Evolutionary conservation across 1,140 invertebrate genomes (phyloP).

Genomic region (Drosophila pallidifrons): DNA sequence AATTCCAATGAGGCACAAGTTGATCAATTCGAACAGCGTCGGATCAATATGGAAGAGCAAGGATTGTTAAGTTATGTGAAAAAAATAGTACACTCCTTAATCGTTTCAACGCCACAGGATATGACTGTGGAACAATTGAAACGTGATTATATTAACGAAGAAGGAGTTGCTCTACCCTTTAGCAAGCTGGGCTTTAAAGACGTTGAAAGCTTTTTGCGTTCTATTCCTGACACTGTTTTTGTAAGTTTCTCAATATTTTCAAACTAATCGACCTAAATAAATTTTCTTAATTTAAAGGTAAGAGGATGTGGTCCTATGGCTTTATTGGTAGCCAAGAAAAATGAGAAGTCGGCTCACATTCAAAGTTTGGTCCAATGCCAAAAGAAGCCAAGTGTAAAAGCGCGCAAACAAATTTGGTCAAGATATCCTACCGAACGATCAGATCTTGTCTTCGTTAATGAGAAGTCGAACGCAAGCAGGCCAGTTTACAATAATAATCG

Average conservation of each 20-base stretch:
- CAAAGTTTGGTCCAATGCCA: conserved; percentile 53
- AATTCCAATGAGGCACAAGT: too few species aligned
- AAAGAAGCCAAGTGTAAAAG: conserved; percentile 33
- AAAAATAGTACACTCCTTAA: conserved; percentile 64
- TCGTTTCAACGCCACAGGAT: conserved; percentile 57
- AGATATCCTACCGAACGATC: conserved; percentile 36
- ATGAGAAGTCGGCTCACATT: conserved; percentile 62
- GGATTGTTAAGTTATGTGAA: conserved; percentile 55
- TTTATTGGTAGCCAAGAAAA: conserved; percentile 24
- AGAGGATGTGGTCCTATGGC: conserved; percentile 57
- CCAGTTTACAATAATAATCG: neutral
- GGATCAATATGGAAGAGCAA: conserved; percentile 38
- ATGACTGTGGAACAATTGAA: conserved; percentile 63
- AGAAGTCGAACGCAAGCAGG: conserved; percentile 6
- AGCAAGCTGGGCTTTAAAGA: conserved; percentile 56
- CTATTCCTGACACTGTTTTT: conserved; percentile 60
- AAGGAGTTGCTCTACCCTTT: conserved; percentile 61
- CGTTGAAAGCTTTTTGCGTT: conserved; percentile 60
- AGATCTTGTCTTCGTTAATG: conserved; percentile 50
- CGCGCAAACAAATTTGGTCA: neutral
- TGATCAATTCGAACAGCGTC: neutral
- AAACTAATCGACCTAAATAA: neutral
- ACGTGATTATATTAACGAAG: conserved; percentile 58
- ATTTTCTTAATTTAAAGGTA: conserved; percentile 39
- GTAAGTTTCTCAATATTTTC: conserved; percentile 31